Evolutionary conservation across 2,888 invertebrate species (phyloP).

Genomic region (Tetheella fluctuosa): DNA sequence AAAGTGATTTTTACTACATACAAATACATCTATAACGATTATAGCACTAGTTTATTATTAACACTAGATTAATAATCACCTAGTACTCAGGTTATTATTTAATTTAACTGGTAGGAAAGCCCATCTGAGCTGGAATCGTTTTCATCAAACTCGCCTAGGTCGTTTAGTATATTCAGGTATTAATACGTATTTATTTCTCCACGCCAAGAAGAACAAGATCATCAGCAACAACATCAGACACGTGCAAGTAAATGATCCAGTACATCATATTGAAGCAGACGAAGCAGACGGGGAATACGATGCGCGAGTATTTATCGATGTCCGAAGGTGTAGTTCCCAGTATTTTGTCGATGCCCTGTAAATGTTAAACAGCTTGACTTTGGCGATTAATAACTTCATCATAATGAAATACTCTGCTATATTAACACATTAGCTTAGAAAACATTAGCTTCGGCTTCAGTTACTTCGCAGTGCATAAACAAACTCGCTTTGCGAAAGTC

Average conservation of each 20-base stretch:
- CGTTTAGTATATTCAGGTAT: neutral
- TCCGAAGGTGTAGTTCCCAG: slow-evolving; percentile 97
- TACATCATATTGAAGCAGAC: slow-evolving; percentile 99
- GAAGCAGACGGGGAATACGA: slow-evolving; percentile 99
- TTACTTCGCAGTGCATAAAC: slow-evolving; percentile 24
- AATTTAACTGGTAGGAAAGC: neutral
- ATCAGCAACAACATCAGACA: slow-evolving; percentile 97
- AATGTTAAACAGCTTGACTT: slow-evolving; percentile 45
- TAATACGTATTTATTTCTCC: slow-evolving; percentile 46
- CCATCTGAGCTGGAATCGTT: neutral
- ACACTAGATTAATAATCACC: too few relatives aligned
- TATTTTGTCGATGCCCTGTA: slow-evolving; percentile 93
- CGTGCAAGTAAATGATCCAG: slow-evolving; percentile 98
- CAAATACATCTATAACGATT: too few relatives aligned
- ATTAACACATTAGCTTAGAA: neutral
- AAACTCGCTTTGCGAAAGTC: slow-evolving; percentile 21
- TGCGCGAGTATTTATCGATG: slow-evolving; percentile 99
- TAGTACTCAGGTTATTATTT: neutral
- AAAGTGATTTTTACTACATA: neutral
- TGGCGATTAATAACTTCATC: neutral
- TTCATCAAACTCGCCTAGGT: neutral
- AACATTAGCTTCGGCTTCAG: slow-evolving; percentile 19
- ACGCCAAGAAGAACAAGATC: slow-evolving; percentile 92
- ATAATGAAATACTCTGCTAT: neutral
- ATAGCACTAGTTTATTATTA: neutral